These are phyloP conservation scores for Ifrita kowaldi DNA, from an alignment of 2,113 vertebrate genomes.

Conservation along the genomic window DNA sequence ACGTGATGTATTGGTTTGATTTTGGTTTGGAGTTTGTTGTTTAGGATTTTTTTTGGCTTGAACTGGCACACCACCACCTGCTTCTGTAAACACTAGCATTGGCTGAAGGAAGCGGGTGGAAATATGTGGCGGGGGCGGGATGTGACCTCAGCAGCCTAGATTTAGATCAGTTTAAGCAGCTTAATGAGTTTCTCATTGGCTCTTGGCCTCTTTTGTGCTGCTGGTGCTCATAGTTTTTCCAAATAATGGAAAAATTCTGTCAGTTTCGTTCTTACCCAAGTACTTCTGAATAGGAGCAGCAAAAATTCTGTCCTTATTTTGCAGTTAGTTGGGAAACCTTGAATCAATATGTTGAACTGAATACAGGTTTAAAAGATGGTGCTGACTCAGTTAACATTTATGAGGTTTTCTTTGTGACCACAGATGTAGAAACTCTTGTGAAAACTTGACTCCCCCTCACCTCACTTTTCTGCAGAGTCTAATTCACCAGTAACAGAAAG, in stretches of 20 bases:
- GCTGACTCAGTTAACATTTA: constrained; percentile 14
- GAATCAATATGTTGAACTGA: neutral
- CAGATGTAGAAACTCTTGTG: constrained; percentile 31
- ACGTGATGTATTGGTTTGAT: neutral
- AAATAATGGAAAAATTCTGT: constrained; percentile 49
- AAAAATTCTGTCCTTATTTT: constrained; percentile 7
- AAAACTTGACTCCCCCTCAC: constrained; percentile 54
- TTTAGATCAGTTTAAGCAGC: constrained; percentile 68
- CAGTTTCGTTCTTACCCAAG: neutral
- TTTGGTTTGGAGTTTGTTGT: neutral
- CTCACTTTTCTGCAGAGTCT: neutral
- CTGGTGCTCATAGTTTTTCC: constrained; percentile 2
- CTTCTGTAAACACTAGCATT: neutral
- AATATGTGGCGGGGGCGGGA: constrained; percentile 32
- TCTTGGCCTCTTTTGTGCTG: constrained; percentile 60
- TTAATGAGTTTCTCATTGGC: constrained; percentile 67
- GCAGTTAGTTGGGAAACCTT: neutral
- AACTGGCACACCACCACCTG: constrained; percentile 2
- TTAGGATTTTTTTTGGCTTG: neutral
- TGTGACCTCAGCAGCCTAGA: constrained; percentile 62
- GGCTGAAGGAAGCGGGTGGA: constrained; percentile 33
- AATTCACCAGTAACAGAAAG: constrained; percentile 35
- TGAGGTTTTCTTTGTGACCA: constrained; percentile 48
- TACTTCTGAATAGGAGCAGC: neutral
- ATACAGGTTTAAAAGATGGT: neutral